Evolutionary conservation across 2,888 invertebrate genomes (phyloP).

Genomic region (Cosmopolites sordidus): DNA sequence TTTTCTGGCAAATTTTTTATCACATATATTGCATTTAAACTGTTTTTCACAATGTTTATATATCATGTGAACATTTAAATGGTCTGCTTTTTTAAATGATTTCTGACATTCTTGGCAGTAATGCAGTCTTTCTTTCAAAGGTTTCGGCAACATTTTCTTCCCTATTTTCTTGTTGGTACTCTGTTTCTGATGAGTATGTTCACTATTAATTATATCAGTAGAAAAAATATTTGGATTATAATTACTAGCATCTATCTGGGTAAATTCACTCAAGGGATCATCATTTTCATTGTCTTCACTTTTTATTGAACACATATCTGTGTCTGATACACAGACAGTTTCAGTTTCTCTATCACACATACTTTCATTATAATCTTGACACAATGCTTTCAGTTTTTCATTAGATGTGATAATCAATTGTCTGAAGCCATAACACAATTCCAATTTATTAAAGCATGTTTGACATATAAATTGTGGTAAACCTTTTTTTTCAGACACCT

Average conservation of each 20-base stretch:
- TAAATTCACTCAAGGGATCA: conserved; percentile 2
- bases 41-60: conserved; percentile 15
- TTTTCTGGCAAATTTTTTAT: conserved; percentile 18
- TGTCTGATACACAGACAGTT: background rate
- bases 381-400: conserved; percentile 3
- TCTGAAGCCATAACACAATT: conserved; percentile 10
- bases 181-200: background rate
- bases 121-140: conserved; percentile 5
- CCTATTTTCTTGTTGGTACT: background rate
- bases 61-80: conserved; percentile 14
- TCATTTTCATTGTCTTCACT: conserved; percentile 1
- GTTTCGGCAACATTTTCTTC: too few relatives aligned
- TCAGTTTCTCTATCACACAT: background rate
- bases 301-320: background rate
- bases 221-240: conserved; percentile 1
- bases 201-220: background rate
- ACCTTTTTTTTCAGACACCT: conserved; percentile 14
- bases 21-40: conserved; percentile 14
- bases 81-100: conserved; percentile 12
- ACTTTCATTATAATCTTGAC: background rate
- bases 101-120: conserved; percentile 15
- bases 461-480: conserved; percentile 11
- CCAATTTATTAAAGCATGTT: conserved; percentile 6
- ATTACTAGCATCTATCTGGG: too few relatives aligned
- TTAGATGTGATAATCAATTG: conserved; percentile 11